These are phyloP conservation scores for Artemisiospiza belli DNA, from an alignment of 2,113 vertebrate genomes.

Conservation along the genomic window DNA sequence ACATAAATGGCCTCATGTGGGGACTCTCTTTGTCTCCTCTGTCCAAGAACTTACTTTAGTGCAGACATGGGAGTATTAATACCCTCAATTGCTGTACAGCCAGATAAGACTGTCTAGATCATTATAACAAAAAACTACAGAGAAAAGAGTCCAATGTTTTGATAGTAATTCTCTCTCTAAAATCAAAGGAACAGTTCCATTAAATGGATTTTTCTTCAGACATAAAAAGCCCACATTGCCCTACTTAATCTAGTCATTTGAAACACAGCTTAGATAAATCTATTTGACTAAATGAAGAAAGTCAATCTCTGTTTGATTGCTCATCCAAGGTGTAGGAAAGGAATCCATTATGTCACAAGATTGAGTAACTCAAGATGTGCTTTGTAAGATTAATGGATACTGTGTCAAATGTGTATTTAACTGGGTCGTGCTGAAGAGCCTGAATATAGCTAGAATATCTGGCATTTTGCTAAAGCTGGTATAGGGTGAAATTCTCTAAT, in stretches of 20 bases:
- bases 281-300: conserved; percentile 65
- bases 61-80: conserved; percentile 39
- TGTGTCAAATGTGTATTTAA: conserved; percentile 44
- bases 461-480: neutral
- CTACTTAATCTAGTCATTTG: conserved; percentile 65
- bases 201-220: conserved; percentile 48
- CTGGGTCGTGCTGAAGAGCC: neutral
- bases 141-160: conserved; percentile 19
- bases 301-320: conserved; percentile 43
- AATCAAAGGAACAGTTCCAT: conserved; percentile 56
- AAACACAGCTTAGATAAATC: conserved; percentile 61
- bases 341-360: conserved; percentile 64
- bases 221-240: conserved; percentile 25
- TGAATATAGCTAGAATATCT: neutral
- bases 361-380: conserved; percentile 13
- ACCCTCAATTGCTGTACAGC: conserved; percentile 40
- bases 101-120: conserved; percentile 52
- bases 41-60: conserved; percentile 39
- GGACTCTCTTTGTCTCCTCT: conserved; percentile 37
- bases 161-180: conserved; percentile 39
- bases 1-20: conserved; percentile 36
- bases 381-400: conserved; percentile 57
- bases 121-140: conserved; percentile 47
- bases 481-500: neutral
- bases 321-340: conserved; percentile 53